phyloP scores from a whole-genome alignment of 2,797 vertebrate genomes.

The Clamator glandarius region DNA sequence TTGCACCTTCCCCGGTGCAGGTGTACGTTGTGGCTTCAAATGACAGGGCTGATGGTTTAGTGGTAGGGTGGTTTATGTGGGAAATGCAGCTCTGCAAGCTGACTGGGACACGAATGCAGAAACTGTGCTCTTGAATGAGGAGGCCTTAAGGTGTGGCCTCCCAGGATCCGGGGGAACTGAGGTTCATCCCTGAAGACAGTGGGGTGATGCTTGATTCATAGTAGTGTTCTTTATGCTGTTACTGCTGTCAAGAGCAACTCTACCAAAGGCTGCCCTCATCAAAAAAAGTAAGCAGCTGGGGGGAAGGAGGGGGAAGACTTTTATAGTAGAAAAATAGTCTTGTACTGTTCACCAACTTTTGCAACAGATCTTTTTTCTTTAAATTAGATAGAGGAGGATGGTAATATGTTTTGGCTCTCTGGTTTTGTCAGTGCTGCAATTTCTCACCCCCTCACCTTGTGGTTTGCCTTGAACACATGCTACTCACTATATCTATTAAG shows the following conservation, averaged over 20 bases:
- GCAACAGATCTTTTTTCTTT: not conserved
- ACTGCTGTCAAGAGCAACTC: not conserved
- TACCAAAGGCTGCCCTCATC: not conserved
- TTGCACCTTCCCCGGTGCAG: fast-evolving
- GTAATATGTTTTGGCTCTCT: not conserved
- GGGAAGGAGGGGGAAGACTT: not conserved
- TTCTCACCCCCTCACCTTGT: not conserved
- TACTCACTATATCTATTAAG: not conserved
- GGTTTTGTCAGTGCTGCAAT: not conserved
- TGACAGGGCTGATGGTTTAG: not conserved
- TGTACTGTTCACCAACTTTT: not conserved
- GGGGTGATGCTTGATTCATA: not conserved
- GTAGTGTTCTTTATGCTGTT: not conserved
- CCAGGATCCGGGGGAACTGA: fast-evolving
- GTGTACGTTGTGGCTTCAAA: not conserved
- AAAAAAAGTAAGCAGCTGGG: too few species aligned
- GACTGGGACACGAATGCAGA: not conserved
- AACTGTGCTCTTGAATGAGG: not conserved
- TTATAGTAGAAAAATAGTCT: not conserved
- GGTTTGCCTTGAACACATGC: not conserved
- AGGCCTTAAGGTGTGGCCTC: not conserved
- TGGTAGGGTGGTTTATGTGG: not conserved
- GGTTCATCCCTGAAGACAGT: not conserved
- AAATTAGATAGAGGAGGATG: not conserved
- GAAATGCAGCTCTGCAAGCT: not conserved